Evolutionary conservation across 2,797 vertebrate species (phyloP).

Genomic region (Phrynocephalus guinanensis): DNA sequence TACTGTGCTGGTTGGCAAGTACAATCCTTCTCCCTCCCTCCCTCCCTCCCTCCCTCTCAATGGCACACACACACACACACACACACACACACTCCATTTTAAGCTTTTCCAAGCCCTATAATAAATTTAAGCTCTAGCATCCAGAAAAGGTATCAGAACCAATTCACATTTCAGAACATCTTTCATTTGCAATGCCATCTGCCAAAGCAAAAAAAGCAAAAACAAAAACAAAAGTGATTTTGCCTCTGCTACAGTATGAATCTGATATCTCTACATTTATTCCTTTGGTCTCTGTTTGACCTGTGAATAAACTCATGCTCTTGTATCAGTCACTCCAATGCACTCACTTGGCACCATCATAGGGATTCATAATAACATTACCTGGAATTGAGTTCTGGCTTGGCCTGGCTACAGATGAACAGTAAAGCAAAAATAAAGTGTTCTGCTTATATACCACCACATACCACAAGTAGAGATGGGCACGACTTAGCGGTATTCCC

Average conservation of each 20-base stretch:
- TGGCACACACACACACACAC: too few species aligned
- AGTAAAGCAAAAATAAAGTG: background rate
- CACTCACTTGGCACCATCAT: background rate
- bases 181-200: background rate
- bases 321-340: background rate
- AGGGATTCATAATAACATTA: slow-evolving; percentile 23
- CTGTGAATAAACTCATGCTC: background rate
- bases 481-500: too few species aligned
- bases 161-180: background rate
- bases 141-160: background rate
- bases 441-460: too few species aligned
- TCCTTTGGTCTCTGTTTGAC: background rate
- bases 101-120: too few species aligned
- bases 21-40: too few species aligned
- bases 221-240: background rate
- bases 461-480: too few species aligned
- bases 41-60: too few species aligned
- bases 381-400: slow-evolving; percentile 18
- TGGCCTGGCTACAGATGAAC: background rate
- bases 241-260: background rate
- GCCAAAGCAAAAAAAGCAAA: background rate
- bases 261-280: background rate
- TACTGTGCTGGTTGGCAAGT: too few species aligned
- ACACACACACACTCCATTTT: too few species aligned
- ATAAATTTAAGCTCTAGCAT: background rate